Evolutionary conservation across 1,140 invertebrate genomes (phyloP).

Genomic region (Cotesia vestalis): DNA sequence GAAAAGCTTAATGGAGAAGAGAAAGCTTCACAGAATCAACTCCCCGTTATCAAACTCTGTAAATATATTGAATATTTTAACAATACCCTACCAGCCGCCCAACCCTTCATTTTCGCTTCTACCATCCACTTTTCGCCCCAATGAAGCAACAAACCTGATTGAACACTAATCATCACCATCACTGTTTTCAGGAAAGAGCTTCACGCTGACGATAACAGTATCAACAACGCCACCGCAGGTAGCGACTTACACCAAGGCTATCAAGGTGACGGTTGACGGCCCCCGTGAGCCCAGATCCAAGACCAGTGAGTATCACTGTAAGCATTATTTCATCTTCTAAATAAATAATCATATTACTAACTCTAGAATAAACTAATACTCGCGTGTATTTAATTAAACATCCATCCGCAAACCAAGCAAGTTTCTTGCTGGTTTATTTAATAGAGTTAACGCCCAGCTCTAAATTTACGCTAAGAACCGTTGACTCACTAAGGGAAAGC

Average conservation of each 20-base stretch:
- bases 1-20: constrained; percentile 33
- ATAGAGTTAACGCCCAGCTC: constrained; percentile 59
- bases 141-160: background rate
- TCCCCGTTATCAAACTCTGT: constrained; percentile 8
- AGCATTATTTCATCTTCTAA: constrained; percentile 52
- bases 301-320: constrained; percentile 87
- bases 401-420: too few species aligned
- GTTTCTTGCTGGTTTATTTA: too few species aligned
- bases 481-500: background rate
- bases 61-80: constrained; percentile 1
- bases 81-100: background rate
- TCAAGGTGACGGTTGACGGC: constrained; percentile 98
- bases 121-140: too few species aligned
- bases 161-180: constrained; percentile 3
- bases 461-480: constrained; percentile 47
- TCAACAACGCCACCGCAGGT: constrained; percentile 93
- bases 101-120: too few species aligned
- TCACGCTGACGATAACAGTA: constrained; percentile 95
- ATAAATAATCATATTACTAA: constrained; percentile 42
- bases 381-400: too few species aligned
- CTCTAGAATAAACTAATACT: background rate
- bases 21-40: background rate
- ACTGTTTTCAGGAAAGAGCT: constrained; percentile 90
- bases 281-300: constrained; percentile 97
- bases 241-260: constrained; percentile 96